These are phyloP conservation scores for Raja brachyura DNA, from an alignment of 2,113 vertebrate species.

Conservation along the genomic window DNA sequence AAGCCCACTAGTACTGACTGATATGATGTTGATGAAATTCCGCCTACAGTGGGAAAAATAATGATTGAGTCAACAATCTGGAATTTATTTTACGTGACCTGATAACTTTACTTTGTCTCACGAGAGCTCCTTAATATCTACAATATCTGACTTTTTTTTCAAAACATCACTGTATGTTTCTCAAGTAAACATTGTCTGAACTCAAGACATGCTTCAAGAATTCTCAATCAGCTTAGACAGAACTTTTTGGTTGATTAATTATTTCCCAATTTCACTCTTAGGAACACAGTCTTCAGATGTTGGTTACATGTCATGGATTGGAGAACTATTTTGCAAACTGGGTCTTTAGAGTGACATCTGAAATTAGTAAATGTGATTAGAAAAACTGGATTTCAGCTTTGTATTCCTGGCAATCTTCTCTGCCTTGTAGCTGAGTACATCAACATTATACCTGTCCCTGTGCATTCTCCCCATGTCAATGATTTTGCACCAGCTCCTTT, in stretches of 20 bases:
- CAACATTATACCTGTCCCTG: neutral
- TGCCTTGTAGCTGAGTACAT: too few species aligned
- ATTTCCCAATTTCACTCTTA: too few species aligned
- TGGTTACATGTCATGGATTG: neutral
- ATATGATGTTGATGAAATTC: neutral
- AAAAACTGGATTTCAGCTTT: neutral
- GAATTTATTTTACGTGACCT: constrained; percentile 9
- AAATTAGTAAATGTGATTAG: neutral
- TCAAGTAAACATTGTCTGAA: neutral
- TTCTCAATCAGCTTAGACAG: neutral
- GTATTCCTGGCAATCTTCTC: neutral
- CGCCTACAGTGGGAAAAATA: neutral
- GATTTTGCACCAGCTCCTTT: neutral
- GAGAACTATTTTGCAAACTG: neutral
- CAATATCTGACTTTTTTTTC: too few species aligned
- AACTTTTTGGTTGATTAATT: neutral
- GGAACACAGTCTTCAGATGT: neutral
- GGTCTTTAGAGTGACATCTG: neutral
- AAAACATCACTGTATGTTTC: neutral
- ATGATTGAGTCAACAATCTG: neutral
- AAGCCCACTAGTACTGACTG: neutral
- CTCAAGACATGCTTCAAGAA: neutral
- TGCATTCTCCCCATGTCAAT: neutral
- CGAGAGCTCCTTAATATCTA: neutral
- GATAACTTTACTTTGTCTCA: neutral